Percentiles rank a stretch among this genome's conserved stretches.
phyloP scores from a whole-genome alignment of 2,797 vertebrate species.

The Crocidura indochinensis region DNA sequence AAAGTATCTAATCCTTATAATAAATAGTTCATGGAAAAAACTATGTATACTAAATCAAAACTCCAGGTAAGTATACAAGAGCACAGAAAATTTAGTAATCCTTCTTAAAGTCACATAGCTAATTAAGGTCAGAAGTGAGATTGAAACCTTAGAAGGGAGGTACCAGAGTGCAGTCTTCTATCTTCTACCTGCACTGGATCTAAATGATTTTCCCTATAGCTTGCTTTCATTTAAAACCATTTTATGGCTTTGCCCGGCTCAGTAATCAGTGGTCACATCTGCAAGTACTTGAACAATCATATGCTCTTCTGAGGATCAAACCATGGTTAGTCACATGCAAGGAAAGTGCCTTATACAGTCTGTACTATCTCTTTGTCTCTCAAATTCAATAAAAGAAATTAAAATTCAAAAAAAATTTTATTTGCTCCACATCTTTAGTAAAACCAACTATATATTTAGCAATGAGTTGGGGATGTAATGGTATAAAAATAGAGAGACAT shows the following conservation, averaged over 20 bases:
- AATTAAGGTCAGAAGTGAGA: background rate
- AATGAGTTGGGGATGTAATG: background rate
- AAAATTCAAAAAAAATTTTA: no score
- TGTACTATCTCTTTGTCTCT: background rate
- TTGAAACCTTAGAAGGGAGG: background rate
- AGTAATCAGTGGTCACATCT: no score
- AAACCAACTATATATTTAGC: background rate
- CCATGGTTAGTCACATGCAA: no score
- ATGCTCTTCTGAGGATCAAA: no score
- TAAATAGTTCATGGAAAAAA: background rate
- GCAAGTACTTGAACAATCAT: no score
- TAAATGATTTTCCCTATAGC: background rate
- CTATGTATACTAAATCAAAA: background rate
- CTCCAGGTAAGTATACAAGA: slow-evolving; percentile 4
- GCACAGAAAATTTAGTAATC: background rate
- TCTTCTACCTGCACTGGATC: background rate
- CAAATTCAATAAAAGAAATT: no score
- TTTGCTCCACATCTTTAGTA: background rate
- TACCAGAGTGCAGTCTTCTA: background rate
- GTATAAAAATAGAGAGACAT: background rate
- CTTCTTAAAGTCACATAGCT: background rate
- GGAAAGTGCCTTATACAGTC: no score
- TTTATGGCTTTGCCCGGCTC: background rate
- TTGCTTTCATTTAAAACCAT: background rate
- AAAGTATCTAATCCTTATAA: slow-evolving; percentile 4